Percentiles rank a stretch among this genome's conserved stretches.
phyloP scores from a whole-genome alignment of 2,888 invertebrate species.

The Drosophila buzzatii region DNA sequence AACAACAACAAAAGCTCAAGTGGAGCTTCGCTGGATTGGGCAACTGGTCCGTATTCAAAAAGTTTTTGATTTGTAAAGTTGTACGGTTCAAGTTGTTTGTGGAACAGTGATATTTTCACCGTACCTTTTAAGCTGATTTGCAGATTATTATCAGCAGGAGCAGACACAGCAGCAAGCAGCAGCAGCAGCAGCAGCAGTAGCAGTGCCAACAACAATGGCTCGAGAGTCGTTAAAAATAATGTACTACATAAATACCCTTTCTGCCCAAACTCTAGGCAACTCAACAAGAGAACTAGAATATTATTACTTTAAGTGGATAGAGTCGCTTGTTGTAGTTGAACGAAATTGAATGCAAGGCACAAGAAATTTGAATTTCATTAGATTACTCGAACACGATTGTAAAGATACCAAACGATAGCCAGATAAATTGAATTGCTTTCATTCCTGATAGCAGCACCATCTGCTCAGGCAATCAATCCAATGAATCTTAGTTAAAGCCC shows the following conservation, averaged over 20 bases:
- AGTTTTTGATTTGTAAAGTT: conserved; percentile 71
- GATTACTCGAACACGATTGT: conserved; percentile 3
- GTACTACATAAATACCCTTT: conserved; percentile 35
- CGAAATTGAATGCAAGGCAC: conserved; percentile 7
- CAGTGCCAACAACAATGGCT: conserved; percentile 15
- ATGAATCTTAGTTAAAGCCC: background rate
- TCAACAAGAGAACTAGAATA: background rate
- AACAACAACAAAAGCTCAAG: conserved; percentile 34
- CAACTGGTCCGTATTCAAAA: conserved; percentile 34
- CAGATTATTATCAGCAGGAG: conserved; percentile 67
- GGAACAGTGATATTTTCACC: conserved; percentile 51
- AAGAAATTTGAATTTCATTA: conserved; percentile 17
- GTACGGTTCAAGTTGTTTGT: conserved; percentile 57
- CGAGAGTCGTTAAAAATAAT: conserved; percentile 40
- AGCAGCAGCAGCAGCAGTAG: conserved; percentile 13
- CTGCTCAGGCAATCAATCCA: background rate
- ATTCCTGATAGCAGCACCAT: background rate
- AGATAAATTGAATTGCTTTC: background rate
- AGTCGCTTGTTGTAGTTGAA: conserved; percentile 10
- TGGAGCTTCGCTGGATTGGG: background rate
- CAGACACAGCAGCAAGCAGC: conserved; percentile 22
- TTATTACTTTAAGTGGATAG: conserved; percentile 4
- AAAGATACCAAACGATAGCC: background rate
- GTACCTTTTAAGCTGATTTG: conserved; percentile 75
- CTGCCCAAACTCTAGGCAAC: background rate